These are phyloP conservation scores for Hybognathus amarus DNA, from an alignment of 2,797 vertebrate genomes.

Conservation along the genomic window DNA sequence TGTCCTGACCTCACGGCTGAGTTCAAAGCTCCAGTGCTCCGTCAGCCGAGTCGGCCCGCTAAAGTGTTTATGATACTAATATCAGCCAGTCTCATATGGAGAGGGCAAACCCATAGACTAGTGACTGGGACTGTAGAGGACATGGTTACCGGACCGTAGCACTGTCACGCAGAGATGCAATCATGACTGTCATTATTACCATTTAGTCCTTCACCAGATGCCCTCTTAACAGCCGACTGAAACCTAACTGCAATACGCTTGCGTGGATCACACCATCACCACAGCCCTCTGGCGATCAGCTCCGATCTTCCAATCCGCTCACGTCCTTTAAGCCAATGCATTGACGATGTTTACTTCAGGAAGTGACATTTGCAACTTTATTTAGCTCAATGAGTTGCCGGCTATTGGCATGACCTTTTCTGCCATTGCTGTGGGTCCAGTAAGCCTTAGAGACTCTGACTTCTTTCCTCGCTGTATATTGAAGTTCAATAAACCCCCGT, in stretches of 20 bases:
- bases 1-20: conserved; percentile 23
- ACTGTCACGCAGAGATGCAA: conserved; percentile 65
- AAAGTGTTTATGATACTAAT: conserved; percentile 42
- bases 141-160: conserved; percentile 68
- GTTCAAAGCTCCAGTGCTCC: conserved; percentile 27
- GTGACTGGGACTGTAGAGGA: conserved; percentile 72
- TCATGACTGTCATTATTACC: conserved; percentile 61
- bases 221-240: conserved; percentile 70
- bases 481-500: conserved; percentile 74
- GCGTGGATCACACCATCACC: neutral
- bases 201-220: conserved; percentile 79
- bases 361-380: conserved; percentile 82
- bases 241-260: conserved; percentile 9
- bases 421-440: conserved; percentile 63
- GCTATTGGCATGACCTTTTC: conserved; percentile 79
- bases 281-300: neutral
- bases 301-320: conserved; percentile 18
- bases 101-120: conserved; percentile 64
- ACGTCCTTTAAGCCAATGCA: conserved; percentile 60
- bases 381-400: conserved; percentile 77
- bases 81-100: conserved; percentile 50
- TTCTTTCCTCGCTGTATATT: conserved; percentile 63
- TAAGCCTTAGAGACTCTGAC: conserved; percentile 65
- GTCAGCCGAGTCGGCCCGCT: conserved; percentile 12
- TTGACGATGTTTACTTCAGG: conserved; percentile 74